Conservation (phyloP, 1,140 invertebrate genomes). For the Aphaenogaster ashmeadi region DNA sequence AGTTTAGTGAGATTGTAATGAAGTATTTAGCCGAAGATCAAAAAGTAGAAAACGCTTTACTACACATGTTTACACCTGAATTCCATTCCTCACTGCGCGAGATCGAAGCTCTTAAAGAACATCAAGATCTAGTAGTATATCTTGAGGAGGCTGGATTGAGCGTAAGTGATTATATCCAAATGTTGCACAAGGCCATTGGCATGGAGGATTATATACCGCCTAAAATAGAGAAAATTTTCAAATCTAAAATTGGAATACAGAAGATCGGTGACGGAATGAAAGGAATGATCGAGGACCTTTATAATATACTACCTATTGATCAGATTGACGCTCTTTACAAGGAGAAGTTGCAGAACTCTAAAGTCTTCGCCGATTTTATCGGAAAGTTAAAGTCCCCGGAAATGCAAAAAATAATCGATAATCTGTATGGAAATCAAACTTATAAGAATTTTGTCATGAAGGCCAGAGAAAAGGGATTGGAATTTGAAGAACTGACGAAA, state of each 20-base stretch:
- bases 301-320: slow-evolving; percentile 69
- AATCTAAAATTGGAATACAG: not conserved
- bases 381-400: slow-evolving; percentile 58
- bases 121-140: slow-evolving; percentile 57
- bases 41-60: slow-evolving; percentile 51
- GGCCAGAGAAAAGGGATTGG: slow-evolving; percentile 57
- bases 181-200: slow-evolving; percentile 49
- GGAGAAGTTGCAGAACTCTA: slow-evolving; percentile 71
- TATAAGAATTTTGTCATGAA: slow-evolving; percentile 36
- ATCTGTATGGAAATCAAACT: slow-evolving; percentile 17
- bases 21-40: slow-evolving; percentile 66
- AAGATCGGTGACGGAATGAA: slow-evolving; percentile 63
- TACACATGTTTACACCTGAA: slow-evolving; percentile 58
- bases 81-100: slow-evolving; percentile 60
- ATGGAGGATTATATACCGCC: slow-evolving; percentile 27
- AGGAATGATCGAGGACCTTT: slow-evolving; percentile 72
- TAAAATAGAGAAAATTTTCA: not conserved
- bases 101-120: slow-evolving; percentile 62
- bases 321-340: slow-evolving; percentile 76
- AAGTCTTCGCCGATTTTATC: slow-evolving; percentile 70
- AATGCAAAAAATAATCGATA: slow-evolving; percentile 63
- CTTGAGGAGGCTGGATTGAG: slow-evolving; percentile 67
- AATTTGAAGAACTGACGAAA: slow-evolving; percentile 10
- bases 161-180: slow-evolving; percentile 28
- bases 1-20: slow-evolving; percentile 22